Evolutionary conservation across 2,888 invertebrate species (phyloP), one percentile per base, ranked within the genome.

Genomic region (Osmoderma eremita): DNA sequence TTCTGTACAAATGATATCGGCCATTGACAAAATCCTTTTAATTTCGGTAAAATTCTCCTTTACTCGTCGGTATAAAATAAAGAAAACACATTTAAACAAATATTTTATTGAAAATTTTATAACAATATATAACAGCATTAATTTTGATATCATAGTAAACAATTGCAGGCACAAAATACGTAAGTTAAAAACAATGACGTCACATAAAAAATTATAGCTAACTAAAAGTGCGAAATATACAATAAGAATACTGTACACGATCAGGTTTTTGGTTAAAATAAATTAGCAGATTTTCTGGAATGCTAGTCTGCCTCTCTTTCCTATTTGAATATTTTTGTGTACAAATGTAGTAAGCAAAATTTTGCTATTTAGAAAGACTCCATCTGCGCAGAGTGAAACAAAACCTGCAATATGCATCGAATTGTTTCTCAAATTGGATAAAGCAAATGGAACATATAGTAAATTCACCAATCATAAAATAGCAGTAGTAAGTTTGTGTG

Each of bases 41-140:
- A n/a, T n/a, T n/a, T n/a, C n/a, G n/a, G n/a, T n/a, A n/a, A n/a
- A n/a, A n/a, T n/a, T n/a, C n/a, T n/a, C n/a, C n/a, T n/a, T n/a
- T n/a, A n/a, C n/a, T n/a, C n/a, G n/a, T n/a, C n/a, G n/a, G n/a
- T n/a, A n/a, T 30, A n/a, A 24, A 56, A 38, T 12, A 65, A 56
- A 45, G n/a, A 62, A 12, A 6, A 15, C 61, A 50, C 20, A 38
- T 54, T 68, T 64, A 64, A 68, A 68, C 65, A 65, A 68, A 65
- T 65, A 68, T 68, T 68, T n/a, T 68, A 68, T 68, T 68, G 68
- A 65, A 68, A 68, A 68, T 51, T 63, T 49, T 58, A 36, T 67
- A 67, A 68, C 65, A 68, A 68, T 38, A 53, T 50, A 50, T 49
- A 68, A 68, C 68, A 68, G 64, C 64, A 42, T 48, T 30, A 41